Conservation (phyloP, 2,113 vertebrate species). For the Phalacrocorax carbo region DNA sequence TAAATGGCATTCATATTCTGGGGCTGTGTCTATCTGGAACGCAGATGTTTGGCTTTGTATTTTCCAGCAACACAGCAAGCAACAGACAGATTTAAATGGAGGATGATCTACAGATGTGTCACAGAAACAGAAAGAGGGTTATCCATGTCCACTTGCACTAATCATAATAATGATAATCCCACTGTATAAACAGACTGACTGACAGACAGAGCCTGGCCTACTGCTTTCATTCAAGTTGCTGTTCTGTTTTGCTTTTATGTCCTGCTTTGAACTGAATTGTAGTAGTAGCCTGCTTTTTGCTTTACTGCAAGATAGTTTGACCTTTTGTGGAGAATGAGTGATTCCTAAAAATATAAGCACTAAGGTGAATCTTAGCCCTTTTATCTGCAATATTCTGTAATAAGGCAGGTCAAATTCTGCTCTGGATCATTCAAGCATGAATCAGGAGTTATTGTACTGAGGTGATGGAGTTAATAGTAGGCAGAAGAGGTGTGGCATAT, state of each 20-base stretch:
- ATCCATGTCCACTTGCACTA: constrained; percentile 22
- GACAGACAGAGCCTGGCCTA: neutral
- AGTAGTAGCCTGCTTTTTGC: neutral
- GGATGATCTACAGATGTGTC: constrained; percentile 46
- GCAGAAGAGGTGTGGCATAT: too few relatives aligned
- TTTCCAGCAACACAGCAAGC: constrained; percentile 28
- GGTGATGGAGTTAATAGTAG: neutral
- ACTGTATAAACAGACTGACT: neutral
- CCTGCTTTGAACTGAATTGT: neutral
- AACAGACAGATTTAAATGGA: constrained; percentile 35
- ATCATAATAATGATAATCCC: constrained; percentile 45
- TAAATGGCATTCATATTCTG: neutral
- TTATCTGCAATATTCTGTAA: neutral
- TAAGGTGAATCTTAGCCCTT: neutral
- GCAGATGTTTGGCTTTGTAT: neutral
- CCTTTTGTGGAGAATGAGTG: neutral
- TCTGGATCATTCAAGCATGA: neutral
- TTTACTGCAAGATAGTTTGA: neutral
- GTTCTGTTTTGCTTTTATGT: neutral
- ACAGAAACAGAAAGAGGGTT: constrained; percentile 42
- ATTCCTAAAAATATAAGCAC: neutral
- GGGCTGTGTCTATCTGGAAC: neutral
- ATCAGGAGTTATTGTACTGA: neutral
- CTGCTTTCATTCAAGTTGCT: neutral
- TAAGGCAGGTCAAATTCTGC: neutral